Evolutionary conservation across 2,113 vertebrate species (phyloP).

Genomic region (Montifringilla adamsi): DNA sequence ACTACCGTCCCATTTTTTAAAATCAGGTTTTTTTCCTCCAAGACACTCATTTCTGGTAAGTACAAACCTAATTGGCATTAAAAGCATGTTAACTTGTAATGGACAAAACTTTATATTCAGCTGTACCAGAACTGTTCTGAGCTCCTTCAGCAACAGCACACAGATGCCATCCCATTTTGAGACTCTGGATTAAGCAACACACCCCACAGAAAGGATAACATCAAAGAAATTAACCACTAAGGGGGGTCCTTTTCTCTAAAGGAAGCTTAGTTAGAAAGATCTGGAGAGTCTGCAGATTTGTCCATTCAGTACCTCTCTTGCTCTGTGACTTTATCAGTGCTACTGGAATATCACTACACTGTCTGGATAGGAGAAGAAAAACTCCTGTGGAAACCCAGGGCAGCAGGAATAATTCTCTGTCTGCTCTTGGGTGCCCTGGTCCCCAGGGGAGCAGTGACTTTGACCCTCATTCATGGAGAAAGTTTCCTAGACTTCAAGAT

Average conservation of each 20-base stretch:
- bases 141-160: background rate
- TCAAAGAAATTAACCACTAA: background rate
- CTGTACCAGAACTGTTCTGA: background rate
- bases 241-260: background rate
- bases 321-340: background rate
- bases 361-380: background rate
- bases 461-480: no score
- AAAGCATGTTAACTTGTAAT: background rate
- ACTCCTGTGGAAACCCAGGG: no score
- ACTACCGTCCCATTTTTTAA: background rate
- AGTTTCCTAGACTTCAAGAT: no score
- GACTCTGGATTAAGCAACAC: background rate
- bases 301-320: background rate
- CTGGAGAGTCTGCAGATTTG: background rate
- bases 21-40: background rate
- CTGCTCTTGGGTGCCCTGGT: no score
- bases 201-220: background rate
- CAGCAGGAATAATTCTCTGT: no score
- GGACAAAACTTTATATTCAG: accelerated
- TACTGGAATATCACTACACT: background rate
- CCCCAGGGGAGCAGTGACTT: no score
- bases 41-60: background rate
- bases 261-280: background rate
- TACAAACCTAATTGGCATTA: background rate
- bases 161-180: background rate